phyloP scores from a whole-genome alignment of 2,797 vertebrate genomes.

The Melanotaenia parkinsoni region DNA sequence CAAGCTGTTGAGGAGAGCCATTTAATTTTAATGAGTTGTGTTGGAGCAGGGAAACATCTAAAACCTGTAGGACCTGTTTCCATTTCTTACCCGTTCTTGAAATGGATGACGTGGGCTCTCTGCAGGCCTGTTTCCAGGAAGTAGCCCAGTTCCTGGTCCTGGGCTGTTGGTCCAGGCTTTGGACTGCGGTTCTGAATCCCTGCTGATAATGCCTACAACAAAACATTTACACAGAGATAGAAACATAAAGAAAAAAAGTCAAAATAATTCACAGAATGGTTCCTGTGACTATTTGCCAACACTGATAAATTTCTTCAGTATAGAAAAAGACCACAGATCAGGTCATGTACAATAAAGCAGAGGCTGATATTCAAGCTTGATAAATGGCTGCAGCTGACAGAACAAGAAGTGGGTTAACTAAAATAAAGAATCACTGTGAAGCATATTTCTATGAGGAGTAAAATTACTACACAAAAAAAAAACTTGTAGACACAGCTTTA shows the following conservation, averaged over 20 bases:
- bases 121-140: slow-evolving; percentile 98
- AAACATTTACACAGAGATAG: background rate
- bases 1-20: background rate
- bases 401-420: too few relatives aligned
- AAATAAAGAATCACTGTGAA: too few relatives aligned
- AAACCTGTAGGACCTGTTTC: background rate
- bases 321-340: too few relatives aligned
- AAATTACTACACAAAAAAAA: too few relatives aligned
- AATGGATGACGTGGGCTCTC: slow-evolving; percentile 97
- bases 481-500: too few relatives aligned
- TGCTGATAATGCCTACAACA: slow-evolving; percentile 87
- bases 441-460: too few relatives aligned
- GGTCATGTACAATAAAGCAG: too few relatives aligned
- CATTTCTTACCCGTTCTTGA: slow-evolving; percentile 94
- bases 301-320: background rate
- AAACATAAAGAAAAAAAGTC: background rate
- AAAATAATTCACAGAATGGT: background rate
- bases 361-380: too few relatives aligned
- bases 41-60: background rate
- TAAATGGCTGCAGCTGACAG: too few relatives aligned
- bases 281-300: background rate
- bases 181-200: slow-evolving; percentile 98
- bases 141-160: slow-evolving; percentile 97
- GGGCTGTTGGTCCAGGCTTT: slow-evolving; percentile 91
- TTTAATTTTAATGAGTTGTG: background rate